Conservation (phyloP, 2,888 invertebrate species). For the Eucera pruinosa region DNA sequence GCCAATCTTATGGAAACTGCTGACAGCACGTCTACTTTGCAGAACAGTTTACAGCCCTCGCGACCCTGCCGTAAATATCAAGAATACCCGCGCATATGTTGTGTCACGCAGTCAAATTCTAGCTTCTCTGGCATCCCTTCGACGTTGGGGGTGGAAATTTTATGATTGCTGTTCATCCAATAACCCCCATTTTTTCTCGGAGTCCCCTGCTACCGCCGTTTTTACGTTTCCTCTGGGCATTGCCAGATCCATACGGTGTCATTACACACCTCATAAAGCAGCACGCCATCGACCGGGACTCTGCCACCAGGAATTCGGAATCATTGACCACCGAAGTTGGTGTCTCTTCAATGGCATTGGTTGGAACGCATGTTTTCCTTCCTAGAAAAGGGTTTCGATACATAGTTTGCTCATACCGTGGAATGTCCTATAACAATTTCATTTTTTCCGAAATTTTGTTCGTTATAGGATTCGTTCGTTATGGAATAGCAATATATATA, state of each 20-base stretch:
- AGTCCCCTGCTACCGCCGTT: constrained; percentile 53
- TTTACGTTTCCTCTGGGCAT: constrained; percentile 84
- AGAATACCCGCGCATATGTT: constrained; percentile 50
- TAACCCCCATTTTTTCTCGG: constrained; percentile 48
- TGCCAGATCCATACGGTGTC: constrained; percentile 75
- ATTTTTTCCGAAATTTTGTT: too few species aligned
- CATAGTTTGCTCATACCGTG: too few species aligned
- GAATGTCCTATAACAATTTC: too few species aligned
- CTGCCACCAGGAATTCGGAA: constrained; percentile 59
- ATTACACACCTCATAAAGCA: constrained; percentile 83
- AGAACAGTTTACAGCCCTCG: constrained; percentile 68
- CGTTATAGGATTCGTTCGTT: too few species aligned
- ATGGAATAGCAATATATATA: too few species aligned
- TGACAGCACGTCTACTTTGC: constrained; percentile 71
- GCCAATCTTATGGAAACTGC: constrained; percentile 69
- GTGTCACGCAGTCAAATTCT: constrained; percentile 66
- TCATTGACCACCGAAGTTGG: constrained; percentile 60
- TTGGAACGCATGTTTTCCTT: background rate
- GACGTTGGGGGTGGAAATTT: constrained; percentile 68
- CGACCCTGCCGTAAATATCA: constrained; percentile 63
- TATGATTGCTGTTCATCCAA: constrained; percentile 76
- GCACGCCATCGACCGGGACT: constrained; percentile 62
- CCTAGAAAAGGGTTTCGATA: background rate
- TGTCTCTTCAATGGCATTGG: constrained; percentile 17
- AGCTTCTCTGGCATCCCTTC: constrained; percentile 44